Evolutionary conservation across 1,140 invertebrate genomes (phyloP).

Genomic region (Heliconius eleuchia): DNA sequence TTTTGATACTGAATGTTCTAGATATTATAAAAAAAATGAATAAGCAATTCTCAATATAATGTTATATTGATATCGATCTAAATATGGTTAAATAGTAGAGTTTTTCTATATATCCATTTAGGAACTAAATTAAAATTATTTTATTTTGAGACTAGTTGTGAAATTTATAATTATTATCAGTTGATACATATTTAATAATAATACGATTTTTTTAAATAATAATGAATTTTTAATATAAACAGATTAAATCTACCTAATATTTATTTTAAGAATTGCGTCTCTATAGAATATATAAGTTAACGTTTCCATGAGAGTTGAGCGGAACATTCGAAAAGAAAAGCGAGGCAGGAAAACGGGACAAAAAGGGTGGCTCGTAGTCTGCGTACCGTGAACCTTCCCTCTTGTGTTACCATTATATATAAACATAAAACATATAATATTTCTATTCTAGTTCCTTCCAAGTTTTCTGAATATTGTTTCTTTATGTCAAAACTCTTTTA

Average conservation of each 20-base stretch:
- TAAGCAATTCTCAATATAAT: neutral
- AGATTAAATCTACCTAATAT: neutral
- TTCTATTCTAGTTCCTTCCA: conserved; percentile 15
- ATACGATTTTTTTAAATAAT: neutral
- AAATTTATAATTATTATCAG: neutral
- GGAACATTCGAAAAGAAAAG: conserved; percentile 59
- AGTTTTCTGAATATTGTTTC: conserved; percentile 6
- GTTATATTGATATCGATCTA: neutral
- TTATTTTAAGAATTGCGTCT: conserved; percentile 22
- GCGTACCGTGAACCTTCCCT: conserved; percentile 36
- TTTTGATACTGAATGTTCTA: neutral
- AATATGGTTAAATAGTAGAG: neutral
- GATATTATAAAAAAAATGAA: neutral
- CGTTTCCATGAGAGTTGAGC: conserved; percentile 42
- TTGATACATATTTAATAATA: too few species aligned
- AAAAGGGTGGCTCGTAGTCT: conserved; percentile 60
- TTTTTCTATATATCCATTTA: neutral
- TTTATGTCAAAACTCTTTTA: neutral
- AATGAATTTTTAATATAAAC: neutral
- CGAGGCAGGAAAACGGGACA: conserved; percentile 63
- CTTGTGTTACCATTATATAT: conserved; percentile 15
- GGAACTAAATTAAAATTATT: neutral
- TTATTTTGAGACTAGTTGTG: neutral
- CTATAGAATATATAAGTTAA: conserved; percentile 38
- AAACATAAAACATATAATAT: conserved; percentile 27